Conservation (phyloP, 2,113 vertebrate species). For the Phyllostomus discolor region DNA sequence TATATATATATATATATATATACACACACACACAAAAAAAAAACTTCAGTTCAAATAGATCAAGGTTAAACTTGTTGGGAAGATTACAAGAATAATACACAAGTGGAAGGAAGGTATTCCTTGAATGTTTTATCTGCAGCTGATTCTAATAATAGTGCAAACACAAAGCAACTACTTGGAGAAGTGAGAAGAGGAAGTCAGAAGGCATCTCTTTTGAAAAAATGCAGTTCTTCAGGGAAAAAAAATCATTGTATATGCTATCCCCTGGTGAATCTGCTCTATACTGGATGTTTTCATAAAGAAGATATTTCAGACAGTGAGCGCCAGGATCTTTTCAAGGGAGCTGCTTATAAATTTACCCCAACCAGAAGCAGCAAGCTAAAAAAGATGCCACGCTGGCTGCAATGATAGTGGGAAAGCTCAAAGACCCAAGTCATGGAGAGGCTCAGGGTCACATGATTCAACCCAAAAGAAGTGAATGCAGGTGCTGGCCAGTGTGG, state of each 20-base stretch:
- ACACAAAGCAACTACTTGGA: neutral
- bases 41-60: neutral
- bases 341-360: conserved; percentile 42
- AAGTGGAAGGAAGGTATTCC: neutral
- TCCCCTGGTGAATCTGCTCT: neutral
- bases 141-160: conserved; percentile 10
- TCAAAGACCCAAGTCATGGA: neutral
- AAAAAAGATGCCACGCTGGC: neutral
- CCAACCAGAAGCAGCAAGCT: neutral
- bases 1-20: neutral
- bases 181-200: neutral
- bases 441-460: neutral
- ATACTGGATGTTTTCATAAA: neutral
- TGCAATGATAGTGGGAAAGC: neutral
- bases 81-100: neutral
- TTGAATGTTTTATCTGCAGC: neutral
- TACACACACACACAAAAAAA: too few relatives aligned
- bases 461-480: neutral
- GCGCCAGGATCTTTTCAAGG: conserved; percentile 13
- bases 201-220: neutral
- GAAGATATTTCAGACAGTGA: conserved; percentile 35
- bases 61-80: neutral
- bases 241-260: neutral
- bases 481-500: neutral
- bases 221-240: neutral